phyloP scores from a whole-genome alignment of 2,113 vertebrate genomes.

The Eolophus roseicapilla region DNA sequence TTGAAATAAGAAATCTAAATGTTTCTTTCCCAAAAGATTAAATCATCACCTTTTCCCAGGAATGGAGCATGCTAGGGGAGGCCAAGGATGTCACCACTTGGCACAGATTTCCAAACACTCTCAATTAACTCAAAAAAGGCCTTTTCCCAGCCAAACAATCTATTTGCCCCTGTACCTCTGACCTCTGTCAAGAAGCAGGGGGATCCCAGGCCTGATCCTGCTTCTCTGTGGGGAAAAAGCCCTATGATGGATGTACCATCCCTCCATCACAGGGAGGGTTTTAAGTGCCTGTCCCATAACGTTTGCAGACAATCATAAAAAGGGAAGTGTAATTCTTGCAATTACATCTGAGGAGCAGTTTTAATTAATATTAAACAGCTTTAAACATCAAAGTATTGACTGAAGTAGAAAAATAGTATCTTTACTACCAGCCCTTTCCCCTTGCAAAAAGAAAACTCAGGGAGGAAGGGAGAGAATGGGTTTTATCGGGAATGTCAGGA shows the following conservation, averaged over 20 bases:
- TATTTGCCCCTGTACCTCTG: not conserved
- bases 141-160: constrained; percentile 5
- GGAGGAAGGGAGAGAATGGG: not conserved
- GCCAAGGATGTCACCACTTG: not conserved
- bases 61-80: fast-evolving
- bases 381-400: constrained; percentile 78
- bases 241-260: not conserved
- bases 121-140: not conserved
- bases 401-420: constrained; percentile 74
- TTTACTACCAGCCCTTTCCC: constrained; percentile 53
- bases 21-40: constrained; percentile 1
- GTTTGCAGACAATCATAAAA: constrained; percentile 66
- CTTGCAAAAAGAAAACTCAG: not conserved
- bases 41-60: not conserved
- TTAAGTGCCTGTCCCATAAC: constrained; percentile 51
- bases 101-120: not conserved
- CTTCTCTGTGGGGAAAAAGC: not conserved
- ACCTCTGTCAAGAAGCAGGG: not conserved
- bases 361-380: constrained; percentile 78
- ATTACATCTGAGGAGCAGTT: constrained; percentile 63
- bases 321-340: constrained; percentile 59
- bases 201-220: not conserved
- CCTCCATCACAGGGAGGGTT: not conserved
- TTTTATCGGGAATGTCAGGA: constrained; percentile 65
- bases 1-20: constrained; percentile 15